Percentiles rank a stretch among this genome's conserved stretches.
These are phyloP conservation scores for Crotophaga sulcirostris DNA, from an alignment of 2,113 vertebrate species.

Conservation along the genomic window DNA sequence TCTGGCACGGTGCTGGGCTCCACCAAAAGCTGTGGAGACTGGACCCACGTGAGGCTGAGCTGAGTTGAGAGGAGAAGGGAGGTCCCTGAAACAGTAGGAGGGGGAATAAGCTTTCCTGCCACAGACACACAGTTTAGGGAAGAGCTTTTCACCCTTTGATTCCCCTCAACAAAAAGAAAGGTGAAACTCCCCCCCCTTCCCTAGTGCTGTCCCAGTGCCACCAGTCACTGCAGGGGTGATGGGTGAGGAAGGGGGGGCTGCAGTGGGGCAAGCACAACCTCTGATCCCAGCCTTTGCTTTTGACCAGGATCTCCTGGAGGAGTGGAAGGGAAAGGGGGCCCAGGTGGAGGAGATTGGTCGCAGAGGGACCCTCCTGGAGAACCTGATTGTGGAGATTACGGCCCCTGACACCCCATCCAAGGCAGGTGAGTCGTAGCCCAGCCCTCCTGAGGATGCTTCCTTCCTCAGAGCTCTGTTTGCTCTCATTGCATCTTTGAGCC, in stretches of 20 bases:
- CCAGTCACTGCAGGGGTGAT: neutral
- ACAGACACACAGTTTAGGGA: neutral
- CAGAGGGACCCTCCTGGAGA: conserved; percentile 89
- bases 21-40: no score
- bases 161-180: neutral
- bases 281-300: neutral
- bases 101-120: neutral
- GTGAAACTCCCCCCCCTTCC: neutral
- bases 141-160: neutral
- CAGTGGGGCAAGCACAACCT: rapidly evolving
- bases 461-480: neutral
- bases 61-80: neutral
- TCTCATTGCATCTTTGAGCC: neutral
- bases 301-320: conserved; percentile 82
- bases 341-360: conserved; percentile 86
- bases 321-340: conserved; percentile 84
- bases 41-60: neutral
- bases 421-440: conserved; percentile 55
- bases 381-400: conserved; percentile 89
- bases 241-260: rapidly evolving
- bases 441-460: neutral
- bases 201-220: rapidly evolving
- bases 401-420: conserved; percentile 84
- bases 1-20: neutral
- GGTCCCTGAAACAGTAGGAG: neutral